phyloP scores from a whole-genome alignment of 1,140 invertebrate genomes.

The Adoxophyes honmai region DNA sequence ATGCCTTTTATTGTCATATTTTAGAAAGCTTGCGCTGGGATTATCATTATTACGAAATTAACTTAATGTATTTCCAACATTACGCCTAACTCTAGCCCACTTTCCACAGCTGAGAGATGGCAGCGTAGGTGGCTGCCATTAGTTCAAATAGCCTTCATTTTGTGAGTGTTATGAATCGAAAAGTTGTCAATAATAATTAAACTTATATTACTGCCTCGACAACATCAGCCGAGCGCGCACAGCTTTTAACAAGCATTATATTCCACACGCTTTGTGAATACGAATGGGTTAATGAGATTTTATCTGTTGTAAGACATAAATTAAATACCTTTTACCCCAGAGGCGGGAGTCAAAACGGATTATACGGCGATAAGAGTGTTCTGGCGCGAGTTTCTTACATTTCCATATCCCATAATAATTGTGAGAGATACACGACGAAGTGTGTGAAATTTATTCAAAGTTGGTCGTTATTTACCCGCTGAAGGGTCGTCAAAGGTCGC shows the following conservation, averaged over 20 bases:
- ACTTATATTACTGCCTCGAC: too few species aligned
- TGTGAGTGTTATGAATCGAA: neutral
- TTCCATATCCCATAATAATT: constrained; percentile 43
- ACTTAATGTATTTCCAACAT: constrained; percentile 10
- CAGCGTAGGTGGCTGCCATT: neutral
- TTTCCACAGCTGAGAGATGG: neutral
- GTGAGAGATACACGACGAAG: constrained; percentile 25
- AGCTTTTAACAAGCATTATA: constrained; percentile 3
- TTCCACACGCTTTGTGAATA: neutral
- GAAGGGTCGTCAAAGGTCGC: constrained; percentile 30
- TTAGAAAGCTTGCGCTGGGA: neutral
- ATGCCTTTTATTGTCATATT: neutral
- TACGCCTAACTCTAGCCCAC: neutral
- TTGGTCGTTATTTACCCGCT: constrained; percentile 35
- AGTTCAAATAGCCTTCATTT: constrained; percentile 7
- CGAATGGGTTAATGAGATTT: constrained; percentile 10
- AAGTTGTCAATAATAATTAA: too few species aligned
- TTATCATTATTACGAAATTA: neutral
- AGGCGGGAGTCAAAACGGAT: constrained; percentile 14
- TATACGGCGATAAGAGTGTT: constrained; percentile 10
- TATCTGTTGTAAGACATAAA: constrained; percentile 5
- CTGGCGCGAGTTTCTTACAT: constrained; percentile 24
- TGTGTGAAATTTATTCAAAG: constrained; percentile 46
- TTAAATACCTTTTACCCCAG: constrained; percentile 13
- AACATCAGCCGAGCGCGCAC: neutral